phyloP scores from a whole-genome alignment of 2,113 vertebrate species.

The Tupaia tana region DNA sequence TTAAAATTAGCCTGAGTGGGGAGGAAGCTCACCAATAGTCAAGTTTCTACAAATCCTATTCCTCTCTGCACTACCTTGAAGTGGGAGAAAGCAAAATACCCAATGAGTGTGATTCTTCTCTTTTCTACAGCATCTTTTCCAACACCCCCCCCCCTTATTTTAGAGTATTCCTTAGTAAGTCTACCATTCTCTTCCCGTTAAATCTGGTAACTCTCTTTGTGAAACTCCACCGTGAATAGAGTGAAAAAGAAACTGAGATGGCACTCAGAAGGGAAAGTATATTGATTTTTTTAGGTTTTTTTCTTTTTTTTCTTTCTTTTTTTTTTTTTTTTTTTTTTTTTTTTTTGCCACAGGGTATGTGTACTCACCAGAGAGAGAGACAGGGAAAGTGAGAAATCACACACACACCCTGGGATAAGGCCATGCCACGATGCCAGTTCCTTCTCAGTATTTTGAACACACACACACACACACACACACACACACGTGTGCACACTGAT shows the following conservation, averaged over 20 bases:
- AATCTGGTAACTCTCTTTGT: neutral
- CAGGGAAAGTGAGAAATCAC: too few relatives aligned
- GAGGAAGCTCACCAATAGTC: constrained; percentile 86
- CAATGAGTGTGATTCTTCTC: neutral
- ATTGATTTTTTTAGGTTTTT: neutral
- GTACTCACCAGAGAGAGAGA: too few relatives aligned
- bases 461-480: too few relatives aligned
- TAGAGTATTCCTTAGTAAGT: neutral
- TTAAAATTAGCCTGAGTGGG: neutral
- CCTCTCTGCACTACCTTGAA: constrained; percentile 91
- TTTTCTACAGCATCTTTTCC: neutral
- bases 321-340: too few relatives aligned
- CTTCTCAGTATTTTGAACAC: too few relatives aligned
- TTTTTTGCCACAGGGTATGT: too few relatives aligned
- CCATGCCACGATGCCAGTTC: too few relatives aligned
- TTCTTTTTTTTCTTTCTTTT: too few relatives aligned
- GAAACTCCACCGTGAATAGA: neutral
- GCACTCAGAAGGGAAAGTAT: neutral
- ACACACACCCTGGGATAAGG: too few relatives aligned
- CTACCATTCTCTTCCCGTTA: neutral
- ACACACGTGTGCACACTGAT: too few relatives aligned
- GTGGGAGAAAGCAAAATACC: neutral
- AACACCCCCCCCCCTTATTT: too few relatives aligned
- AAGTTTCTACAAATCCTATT: constrained; percentile 91
- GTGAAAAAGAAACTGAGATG: neutral